Base-by-base conservation (phyloP, 2,888 invertebrate genomes). In the Dryobotodes eremita region DNA sequence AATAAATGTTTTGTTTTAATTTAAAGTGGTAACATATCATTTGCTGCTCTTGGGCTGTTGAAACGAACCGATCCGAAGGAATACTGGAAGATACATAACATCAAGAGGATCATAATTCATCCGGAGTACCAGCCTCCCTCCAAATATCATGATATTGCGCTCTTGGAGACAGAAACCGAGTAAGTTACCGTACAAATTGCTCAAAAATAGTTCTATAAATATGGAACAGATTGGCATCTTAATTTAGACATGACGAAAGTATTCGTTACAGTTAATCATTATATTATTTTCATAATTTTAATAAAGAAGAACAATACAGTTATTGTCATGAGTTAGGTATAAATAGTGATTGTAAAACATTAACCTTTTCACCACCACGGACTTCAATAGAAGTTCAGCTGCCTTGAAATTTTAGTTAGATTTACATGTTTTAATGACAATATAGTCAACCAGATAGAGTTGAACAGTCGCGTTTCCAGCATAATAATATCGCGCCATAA, bases 71-170 rank as follows among this genome's bases (percentile, higher is more conserved):
- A 90, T 15, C 82, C 86, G 0, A 76, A 79, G n/a, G 53, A 88
- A 62, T 71, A 83, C 53, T 82, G 84, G 78, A 80, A 87, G 68
- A 75, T 85, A 23, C 50, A 87, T 69, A 77, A 82, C 5, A 84
- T 90, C 0, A 84, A 84, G 62, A 69, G 77, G 3, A 78, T 87
- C 6, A 76, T 88, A 7, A 88, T 87, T 31, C 93, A 94, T 36
- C 92, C 92, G 0, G 78, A 90, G 0, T 94, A 90, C 79, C 77
- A 83, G 0, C 80, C 93, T 0, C 93, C 93, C 0, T 62, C 80
- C 8, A 91, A 88, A 57, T 94, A 94, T 75, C 87, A 94, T 77
- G 94, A 94, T 71, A 93, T 94, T 48, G 94, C 94, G 0, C 85
- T 94, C 0, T 71, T 94, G 17, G 87, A 93, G 90, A 92, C 26